These are phyloP conservation scores for Luehdorfia chinensis DNA, from an alignment of 1,140 invertebrate genomes.

Conservation along the genomic window DNA sequence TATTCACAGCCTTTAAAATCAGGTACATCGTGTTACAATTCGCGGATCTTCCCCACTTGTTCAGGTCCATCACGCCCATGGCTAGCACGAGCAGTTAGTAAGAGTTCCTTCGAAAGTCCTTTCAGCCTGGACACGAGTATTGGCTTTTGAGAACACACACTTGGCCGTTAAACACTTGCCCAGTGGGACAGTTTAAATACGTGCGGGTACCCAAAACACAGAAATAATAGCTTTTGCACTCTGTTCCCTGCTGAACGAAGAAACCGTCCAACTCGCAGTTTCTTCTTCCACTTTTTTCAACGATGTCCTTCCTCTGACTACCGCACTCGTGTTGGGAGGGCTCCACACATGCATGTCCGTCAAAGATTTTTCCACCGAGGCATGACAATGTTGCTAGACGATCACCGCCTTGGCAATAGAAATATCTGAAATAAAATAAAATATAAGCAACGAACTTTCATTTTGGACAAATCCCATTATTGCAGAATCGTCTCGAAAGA, in stretches of 20 bases:
- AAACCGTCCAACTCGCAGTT: constrained; percentile 74
- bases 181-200: constrained; percentile 52
- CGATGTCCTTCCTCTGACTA: constrained; percentile 29
- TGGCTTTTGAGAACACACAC: constrained; percentile 70
- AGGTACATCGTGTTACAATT: constrained; percentile 42
- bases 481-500: no score
- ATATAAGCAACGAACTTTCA: not conserved
- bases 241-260: constrained; percentile 71
- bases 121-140: constrained; percentile 73
- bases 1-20: constrained; percentile 49
- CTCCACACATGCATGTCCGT: constrained; percentile 75
- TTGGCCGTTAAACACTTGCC: constrained; percentile 75
- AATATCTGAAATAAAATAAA: constrained; percentile 53
- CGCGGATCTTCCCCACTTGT: constrained; percentile 27
- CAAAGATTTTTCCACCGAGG: constrained; percentile 75
- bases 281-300: constrained; percentile 41
- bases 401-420: constrained; percentile 77
- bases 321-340: constrained; percentile 57
- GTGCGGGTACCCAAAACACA: constrained; percentile 71
- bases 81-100: constrained; percentile 19
- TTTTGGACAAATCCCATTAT: no score
- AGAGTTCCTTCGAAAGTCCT: not conserved
- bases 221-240: constrained; percentile 78
- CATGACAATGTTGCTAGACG: constrained; percentile 77
- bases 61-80: constrained; percentile 10